Conservation (phyloP, 2,113 vertebrate genomes). For the Microtus richardsoni region DNA sequence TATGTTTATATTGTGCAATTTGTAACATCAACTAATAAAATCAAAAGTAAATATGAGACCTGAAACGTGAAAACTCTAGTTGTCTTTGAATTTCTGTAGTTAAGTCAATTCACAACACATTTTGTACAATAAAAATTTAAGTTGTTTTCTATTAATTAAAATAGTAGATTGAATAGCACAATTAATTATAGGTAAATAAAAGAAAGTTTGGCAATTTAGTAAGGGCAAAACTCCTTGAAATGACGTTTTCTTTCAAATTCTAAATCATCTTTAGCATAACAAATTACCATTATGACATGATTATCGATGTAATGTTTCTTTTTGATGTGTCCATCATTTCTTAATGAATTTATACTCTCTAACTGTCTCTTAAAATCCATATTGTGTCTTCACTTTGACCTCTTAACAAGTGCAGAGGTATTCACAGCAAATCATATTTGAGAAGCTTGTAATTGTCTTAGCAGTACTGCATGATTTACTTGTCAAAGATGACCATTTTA, state of each 20-base stretch:
- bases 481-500: conserved; percentile 72
- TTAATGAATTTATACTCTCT: neutral
- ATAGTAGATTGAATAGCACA: neutral
- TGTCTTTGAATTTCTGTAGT: conserved; percentile 29
- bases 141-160: neutral
- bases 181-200: neutral
- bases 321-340: neutral
- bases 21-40: neutral
- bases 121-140: neutral
- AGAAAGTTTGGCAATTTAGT: neutral
- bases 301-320: neutral
- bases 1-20: neutral
- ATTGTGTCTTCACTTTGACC: neutral
- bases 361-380: neutral
- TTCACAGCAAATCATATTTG: conserved; percentile 57
- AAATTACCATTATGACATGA: too few relatives aligned
- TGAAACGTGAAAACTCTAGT: neutral
- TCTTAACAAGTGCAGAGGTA: neutral
- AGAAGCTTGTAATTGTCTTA: conserved; percentile 49
- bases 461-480: conserved; percentile 59
- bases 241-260: neutral
- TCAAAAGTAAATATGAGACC: neutral
- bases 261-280: neutral
- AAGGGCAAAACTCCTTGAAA: neutral
- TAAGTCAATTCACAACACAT: neutral